Evolutionary conservation across 2,888 invertebrate genomes (phyloP), one percentile per base, ranked within the genome.

Genomic region (Conops quadrifasciatus): DNA sequence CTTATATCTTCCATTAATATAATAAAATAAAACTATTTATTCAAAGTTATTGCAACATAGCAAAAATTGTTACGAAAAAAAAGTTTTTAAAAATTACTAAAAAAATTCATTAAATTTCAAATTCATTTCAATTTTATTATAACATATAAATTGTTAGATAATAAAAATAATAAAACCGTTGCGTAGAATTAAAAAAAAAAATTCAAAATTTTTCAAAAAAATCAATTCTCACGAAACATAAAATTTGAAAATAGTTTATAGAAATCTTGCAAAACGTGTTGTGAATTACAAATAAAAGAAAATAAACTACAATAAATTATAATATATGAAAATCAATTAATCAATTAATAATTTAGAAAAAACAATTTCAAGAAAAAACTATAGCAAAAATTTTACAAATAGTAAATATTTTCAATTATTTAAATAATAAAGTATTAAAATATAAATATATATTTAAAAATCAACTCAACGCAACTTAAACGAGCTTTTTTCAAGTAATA

Each of bases 191-290:
- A 7, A 60, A 45, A 58, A n/a, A n/a, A 26, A 24, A 58, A 28
- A 28, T 58, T 11, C 16, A 7, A 53, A 7, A 67, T 65, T 71
- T 24, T 21, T 45, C 19, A 49, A 62, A 72, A 11, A 24, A 68
- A 56, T 49, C n/a, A 53, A 43, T 24, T 53, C 65, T 30, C 19
- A n/a, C 9, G 21, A 53, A 21, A 4, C 15, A 1, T 53, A 21
- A 58, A 58, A 28, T 24, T 21, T 21, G 3, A 24, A 58, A 58
- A 58, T 15, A 58, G 24, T 56, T 19, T 24, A 21, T 4, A 58
- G 26, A 58, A 15, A 58, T 16, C 24, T 28, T 58, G 28, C 43
- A 72, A 69, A 72, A 72, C 66, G 71, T 74, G 74, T 74, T 72
- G 72, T 74, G 74, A 74, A 74, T 60, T 67, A 60, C 51, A 59